phyloP scores from a whole-genome alignment of 2,888 invertebrate genomes.

The Eugnorisma glareosa region DNA sequence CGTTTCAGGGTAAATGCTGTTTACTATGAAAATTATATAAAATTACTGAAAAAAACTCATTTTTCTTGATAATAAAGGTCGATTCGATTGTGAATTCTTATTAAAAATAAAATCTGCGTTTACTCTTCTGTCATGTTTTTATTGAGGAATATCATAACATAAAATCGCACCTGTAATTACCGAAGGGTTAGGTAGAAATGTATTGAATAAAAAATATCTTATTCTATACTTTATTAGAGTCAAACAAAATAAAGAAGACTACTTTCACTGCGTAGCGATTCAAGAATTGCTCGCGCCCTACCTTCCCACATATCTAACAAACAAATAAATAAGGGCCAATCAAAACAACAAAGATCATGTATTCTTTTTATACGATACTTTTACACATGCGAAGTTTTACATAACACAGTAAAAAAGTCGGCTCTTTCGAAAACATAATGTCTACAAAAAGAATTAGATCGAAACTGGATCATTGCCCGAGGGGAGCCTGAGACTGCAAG shows the following conservation, averaged over 20 bases:
- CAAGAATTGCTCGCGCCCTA: neutral
- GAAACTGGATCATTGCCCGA: constrained; percentile 50
- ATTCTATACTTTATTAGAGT: neutral
- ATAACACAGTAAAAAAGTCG: constrained; percentile 6
- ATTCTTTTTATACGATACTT: neutral
- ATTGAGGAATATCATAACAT: neutral
- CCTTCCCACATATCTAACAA: constrained; percentile 18
- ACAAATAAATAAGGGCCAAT: neutral
- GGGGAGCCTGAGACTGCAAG: constrained; percentile 40
- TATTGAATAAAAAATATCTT: neutral
- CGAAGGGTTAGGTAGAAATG: neutral
- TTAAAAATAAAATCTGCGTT: neutral
- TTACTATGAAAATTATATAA: constrained; percentile 14
- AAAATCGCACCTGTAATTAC: neutral
- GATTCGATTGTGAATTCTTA: neutral
- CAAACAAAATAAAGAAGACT: neutral
- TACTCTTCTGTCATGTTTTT: neutral
- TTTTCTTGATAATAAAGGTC: neutral
- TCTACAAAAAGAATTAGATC: constrained; percentile 28
- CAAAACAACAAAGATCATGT: constrained; percentile 3
- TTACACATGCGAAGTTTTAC: neutral
- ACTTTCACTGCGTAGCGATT: neutral
- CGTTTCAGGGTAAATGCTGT: constrained; percentile 59
- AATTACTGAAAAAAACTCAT: constrained; percentile 1
- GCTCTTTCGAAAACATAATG: constrained; percentile 30